These are phyloP conservation scores for Apaloderma vittatum DNA, from an alignment of 2,113 vertebrate genomes.

Conservation along the genomic window DNA sequence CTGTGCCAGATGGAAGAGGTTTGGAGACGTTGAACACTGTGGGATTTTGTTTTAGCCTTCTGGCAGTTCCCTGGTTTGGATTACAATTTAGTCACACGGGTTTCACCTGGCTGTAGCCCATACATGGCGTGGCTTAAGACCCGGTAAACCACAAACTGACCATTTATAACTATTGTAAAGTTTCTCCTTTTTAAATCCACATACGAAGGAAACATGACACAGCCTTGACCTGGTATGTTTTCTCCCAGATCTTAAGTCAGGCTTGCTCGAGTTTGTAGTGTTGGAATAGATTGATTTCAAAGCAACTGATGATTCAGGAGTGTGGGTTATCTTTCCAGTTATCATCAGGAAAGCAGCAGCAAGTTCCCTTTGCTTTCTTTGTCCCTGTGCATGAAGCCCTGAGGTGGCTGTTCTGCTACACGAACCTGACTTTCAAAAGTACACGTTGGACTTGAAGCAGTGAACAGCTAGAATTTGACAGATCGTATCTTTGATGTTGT, in stretches of 20 bases:
- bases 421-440: neutral
- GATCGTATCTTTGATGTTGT: neutral
- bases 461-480: neutral
- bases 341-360: neutral
- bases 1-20: neutral
- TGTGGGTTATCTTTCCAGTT: neutral
- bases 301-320: neutral
- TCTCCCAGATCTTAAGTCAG: neutral
- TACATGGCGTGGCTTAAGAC: neutral
- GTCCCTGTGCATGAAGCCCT: neutral
- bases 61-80: neutral
- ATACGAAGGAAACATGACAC: neutral
- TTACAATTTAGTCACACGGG: accelerated
- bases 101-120: neutral
- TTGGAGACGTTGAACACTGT: neutral
- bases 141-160: neutral
- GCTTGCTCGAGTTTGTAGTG: neutral
- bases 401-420: neutral
- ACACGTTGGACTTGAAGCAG: neutral
- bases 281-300: neutral
- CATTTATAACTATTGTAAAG: neutral
- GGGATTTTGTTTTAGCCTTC: neutral
- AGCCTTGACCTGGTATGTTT: neutral
- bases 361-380: neutral
- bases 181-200: neutral